phyloP scores from a whole-genome alignment of 2,888 invertebrate species.

The Unio delphinus region DNA sequence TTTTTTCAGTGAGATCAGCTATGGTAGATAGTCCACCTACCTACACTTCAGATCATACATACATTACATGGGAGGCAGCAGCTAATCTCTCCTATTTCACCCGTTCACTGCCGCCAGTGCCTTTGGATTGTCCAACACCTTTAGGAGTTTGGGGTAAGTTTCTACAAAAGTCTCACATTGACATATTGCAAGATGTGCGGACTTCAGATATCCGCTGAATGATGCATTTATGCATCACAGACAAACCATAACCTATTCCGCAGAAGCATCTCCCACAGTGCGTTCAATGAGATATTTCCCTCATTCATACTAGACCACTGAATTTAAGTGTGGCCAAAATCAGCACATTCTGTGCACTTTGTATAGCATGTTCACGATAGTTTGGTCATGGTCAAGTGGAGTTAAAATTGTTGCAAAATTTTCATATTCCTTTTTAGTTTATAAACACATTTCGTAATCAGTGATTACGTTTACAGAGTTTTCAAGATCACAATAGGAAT shows the following conservation, averaged over 20 bases:
- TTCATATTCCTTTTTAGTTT: no score
- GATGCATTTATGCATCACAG: no score
- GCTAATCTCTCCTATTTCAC: conserved; percentile 66
- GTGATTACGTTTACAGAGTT: no score
- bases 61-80: conserved; percentile 67
- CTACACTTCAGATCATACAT: conserved; percentile 66
- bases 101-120: conserved; percentile 69
- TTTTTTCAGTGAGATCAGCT: conserved; percentile 62
- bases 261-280: not conserved
- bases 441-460: no score
- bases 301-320: not conserved
- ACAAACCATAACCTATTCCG: no score
- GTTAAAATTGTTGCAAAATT: no score
- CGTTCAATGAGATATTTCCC: not conserved
- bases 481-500: no score
- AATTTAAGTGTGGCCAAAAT: not conserved
- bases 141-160: conserved; percentile 68
- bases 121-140: conserved; percentile 70
- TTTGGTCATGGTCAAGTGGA: no score
- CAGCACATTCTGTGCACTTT: no score
- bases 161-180: not conserved
- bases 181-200: not conserved
- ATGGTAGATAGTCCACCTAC: conserved; percentile 67
- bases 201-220: no score
- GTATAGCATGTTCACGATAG: no score